Evolutionary conservation across 2,888 invertebrate species (phyloP), one percentile per base, ranked within the genome.

Genomic region (Lithophane ornitopus): DNA sequence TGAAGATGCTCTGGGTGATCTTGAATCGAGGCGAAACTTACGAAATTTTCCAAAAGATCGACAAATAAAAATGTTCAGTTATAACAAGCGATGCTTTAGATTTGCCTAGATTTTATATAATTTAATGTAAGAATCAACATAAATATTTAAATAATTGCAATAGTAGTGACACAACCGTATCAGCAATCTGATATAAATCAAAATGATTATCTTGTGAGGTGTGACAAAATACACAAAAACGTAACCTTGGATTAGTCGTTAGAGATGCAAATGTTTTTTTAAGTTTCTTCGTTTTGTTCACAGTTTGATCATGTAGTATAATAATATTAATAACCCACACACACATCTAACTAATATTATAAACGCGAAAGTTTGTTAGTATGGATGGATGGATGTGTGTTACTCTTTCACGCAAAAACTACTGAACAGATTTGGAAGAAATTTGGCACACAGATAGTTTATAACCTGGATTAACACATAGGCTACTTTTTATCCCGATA

Each of bases 101-200:
- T 34, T 39, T 34, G 16, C 62, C 44, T 84, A 65, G 67, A 73
- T 39, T n/a, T 44, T 44, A 12, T 39, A n/a, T 16, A 2, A 46
- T 67, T 81, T 74, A 59, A 70, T 67, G 63, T 34, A 59, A 52
- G 16, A 70, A 67, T 63, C 49, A 61, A 49, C 41, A 68, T 69
- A 46, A 49, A 52, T 70, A 78, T 86, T 83, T 70, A 52, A 78
- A 78, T 82, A 44, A 61, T 68, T 84, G 70, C 70, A 49, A 34
- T 22, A 62, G 39, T 9, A 44, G n/a, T 74, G 80, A 56, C 58
- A 56, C 74, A 70, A 86, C 59, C 59, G 66, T 72, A 70, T 70
- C 80, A 44, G 67, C 41, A 84, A 74, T 46, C 28, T 28, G 49
- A 39, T 52, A 59, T 84, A 79, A 74, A 86, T 84, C 71, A 79